Conservation (phyloP, 2,888 invertebrate genomes). For the Agrotis puta region DNA sequence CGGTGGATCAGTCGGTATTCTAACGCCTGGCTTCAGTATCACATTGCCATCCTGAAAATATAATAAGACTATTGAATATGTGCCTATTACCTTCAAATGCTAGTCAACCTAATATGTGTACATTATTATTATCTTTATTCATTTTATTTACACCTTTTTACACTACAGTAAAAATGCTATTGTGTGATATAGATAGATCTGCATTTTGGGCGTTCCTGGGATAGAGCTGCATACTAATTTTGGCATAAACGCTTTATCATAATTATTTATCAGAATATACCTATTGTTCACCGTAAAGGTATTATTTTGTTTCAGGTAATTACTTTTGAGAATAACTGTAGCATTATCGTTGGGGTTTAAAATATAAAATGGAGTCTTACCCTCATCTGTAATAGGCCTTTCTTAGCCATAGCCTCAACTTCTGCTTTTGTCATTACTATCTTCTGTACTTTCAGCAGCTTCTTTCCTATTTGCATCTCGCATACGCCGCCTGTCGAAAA, state of each 20-base stretch:
- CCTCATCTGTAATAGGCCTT: constrained; percentile 92
- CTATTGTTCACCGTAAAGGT: no score
- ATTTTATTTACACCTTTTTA: no score
- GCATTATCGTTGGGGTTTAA: no score
- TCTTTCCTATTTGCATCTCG: constrained; percentile 92
- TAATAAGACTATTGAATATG: constrained; percentile 2
- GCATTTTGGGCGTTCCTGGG: no score
- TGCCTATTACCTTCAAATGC: background rate
- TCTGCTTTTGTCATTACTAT: constrained; percentile 93
- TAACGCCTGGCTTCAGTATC: constrained; percentile 88
- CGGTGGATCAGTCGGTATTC: constrained; percentile 73
- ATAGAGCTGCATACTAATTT: no score
- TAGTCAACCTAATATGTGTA: background rate
- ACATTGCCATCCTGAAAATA: constrained; percentile 86
- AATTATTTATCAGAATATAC: no score
- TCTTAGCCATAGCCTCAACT: constrained; percentile 92
- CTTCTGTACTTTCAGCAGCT: constrained; percentile 92
- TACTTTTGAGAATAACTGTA: no score
- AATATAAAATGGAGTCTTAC: constrained; percentile 66
- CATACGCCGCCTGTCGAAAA: constrained; percentile 77
- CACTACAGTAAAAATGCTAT: no score
- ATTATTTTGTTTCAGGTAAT: no score
- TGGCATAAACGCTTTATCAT: no score
- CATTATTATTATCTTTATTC: background rate
- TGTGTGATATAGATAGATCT: no score